These are phyloP conservation scores for Neoarius graeffei DNA, from an alignment of 2,113 vertebrate genomes.

Conservation along the genomic window DNA sequence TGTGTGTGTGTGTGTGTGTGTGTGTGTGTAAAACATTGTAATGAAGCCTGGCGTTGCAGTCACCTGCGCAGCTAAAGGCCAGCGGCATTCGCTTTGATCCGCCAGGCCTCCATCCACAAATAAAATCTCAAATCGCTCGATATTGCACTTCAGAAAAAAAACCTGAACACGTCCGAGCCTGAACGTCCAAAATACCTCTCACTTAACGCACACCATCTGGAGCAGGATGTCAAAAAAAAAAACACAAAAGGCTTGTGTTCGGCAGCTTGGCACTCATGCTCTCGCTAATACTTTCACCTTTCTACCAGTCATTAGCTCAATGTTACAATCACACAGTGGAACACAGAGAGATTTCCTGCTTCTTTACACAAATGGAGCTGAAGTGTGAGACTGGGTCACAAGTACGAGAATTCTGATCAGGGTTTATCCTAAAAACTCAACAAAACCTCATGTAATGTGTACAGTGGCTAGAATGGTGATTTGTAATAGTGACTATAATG, in stretches of 20 bases:
- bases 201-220: conserved; percentile 69
- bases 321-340: conserved; percentile 54
- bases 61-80: conserved; percentile 64
- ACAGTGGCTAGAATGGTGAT: not conserved
- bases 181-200: conserved; percentile 65
- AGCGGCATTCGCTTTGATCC: conserved; percentile 64
- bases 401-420: not conserved
- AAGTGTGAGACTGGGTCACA: not conserved
- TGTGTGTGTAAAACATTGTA: conserved; percentile 49
- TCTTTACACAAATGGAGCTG: not conserved
- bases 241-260: conserved; percentile 65
- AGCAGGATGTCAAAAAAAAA: conserved; percentile 50
- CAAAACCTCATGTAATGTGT: not conserved
- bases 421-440: not conserved
- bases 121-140: conserved; percentile 29
- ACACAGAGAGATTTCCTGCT: conserved; percentile 63
- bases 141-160: not conserved
- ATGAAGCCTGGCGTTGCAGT: conserved; percentile 65
- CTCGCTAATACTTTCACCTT: conserved; percentile 59
- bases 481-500: not conserved
- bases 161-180: conserved; percentile 46
- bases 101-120: conserved; percentile 31
- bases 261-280: conserved; percentile 62
- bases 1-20: conserved; percentile 14
- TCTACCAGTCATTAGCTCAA: conserved; percentile 61